Evolutionary conservation across 2,113 vertebrate genomes (phyloP).

Genomic region (Anolis sagrei): DNA sequence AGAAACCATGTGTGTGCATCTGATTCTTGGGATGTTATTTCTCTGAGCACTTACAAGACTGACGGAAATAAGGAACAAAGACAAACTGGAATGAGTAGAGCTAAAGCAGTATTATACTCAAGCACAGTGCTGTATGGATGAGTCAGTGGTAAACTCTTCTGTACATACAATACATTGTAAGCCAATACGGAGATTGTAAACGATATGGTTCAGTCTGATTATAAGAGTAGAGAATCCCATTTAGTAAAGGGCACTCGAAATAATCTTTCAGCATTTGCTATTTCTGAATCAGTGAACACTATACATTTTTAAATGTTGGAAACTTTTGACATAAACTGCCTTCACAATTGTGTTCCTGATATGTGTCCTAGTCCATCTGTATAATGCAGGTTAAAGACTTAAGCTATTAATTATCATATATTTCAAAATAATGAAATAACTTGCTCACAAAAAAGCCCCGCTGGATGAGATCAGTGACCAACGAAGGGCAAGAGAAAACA

Average conservation of each 20-base stretch:
- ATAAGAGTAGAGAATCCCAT: neutral
- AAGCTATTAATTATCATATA: fast-evolving
- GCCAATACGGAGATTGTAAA: fast-evolving
- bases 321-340: neutral
- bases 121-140: neutral
- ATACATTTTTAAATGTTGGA: neutral
- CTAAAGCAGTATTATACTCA: neutral
- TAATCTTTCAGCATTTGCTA: neutral
- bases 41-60: fast-evolving
- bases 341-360: neutral
- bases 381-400: fast-evolving
- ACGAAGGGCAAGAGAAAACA: neutral
- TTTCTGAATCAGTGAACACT: neutral
- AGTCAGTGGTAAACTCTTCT: neutral
- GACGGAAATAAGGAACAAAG: fast-evolving
- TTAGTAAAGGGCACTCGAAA: neutral
- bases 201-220: neutral
- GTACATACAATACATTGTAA: neutral
- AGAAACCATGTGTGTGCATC: fast-evolving
- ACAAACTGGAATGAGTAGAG: neutral
- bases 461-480: neutral
- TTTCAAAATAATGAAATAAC: neutral
- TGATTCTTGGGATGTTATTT: fast-evolving
- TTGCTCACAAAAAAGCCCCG: neutral
- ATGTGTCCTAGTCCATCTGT: fast-evolving